Percentiles rank a stretch among this genome's conserved stretches.
Evolutionary conservation across 2,888 invertebrate genomes (phyloP).

Genomic region (Deilephila elpenor): DNA sequence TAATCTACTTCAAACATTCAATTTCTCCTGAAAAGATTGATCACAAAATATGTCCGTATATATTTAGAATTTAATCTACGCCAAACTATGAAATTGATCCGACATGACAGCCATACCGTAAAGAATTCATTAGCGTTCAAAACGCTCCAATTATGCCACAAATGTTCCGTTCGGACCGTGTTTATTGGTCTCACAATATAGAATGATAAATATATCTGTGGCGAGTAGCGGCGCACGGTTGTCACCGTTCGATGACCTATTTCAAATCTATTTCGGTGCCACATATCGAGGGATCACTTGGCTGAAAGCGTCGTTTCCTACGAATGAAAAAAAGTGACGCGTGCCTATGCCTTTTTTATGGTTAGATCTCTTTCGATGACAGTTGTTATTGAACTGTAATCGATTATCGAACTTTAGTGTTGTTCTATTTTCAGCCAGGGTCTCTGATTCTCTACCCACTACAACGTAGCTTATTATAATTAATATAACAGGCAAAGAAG

Average conservation of each 20-base stretch:
- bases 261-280: constrained; percentile 65
- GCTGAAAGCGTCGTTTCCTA: constrained; percentile 42
- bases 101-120: constrained; percentile 4
- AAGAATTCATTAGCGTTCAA: constrained; percentile 13
- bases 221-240: constrained; percentile 36
- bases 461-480: too few species aligned
- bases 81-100: not conserved
- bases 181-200: constrained; percentile 29
- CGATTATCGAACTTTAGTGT: not conserved
- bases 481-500: too few species aligned
- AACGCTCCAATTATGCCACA: constrained; percentile 22
- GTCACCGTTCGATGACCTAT: constrained; percentile 70
- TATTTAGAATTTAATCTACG: not conserved
- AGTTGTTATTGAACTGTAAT: not conserved
- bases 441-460: too few species aligned
- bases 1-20: too few species aligned
- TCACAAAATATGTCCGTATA: too few species aligned
- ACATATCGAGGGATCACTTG: constrained; percentile 52
- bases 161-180: not conserved
- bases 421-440: too few species aligned
- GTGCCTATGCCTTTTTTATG: constrained; percentile 17
- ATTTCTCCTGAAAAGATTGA: too few species aligned
- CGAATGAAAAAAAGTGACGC: constrained; percentile 24
- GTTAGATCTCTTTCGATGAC: not conserved
- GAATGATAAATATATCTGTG: constrained; percentile 46